A percentile compares a stretch with the other conserved stretches of the same genome.
phyloP scores from a whole-genome alignment of 2,797 vertebrate species.

The Enteromius afrohamiltoni region DNA sequence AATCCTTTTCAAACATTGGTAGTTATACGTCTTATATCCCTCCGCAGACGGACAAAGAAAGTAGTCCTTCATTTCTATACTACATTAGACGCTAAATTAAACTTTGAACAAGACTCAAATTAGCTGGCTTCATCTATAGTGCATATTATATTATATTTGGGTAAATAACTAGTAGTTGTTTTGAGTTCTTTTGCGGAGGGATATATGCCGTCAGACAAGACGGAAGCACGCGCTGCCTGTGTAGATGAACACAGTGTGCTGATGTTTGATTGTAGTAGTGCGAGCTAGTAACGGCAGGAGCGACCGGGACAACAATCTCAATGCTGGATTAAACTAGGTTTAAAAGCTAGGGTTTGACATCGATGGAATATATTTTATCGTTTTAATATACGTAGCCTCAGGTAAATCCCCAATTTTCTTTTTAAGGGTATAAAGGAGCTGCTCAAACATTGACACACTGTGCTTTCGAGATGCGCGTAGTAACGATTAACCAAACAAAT shows the following conservation, averaged over 20 bases:
- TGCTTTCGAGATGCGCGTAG: background rate
- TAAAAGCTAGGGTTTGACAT: background rate
- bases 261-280: background rate
- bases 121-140: fast-evolving
- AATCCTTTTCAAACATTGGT: constrained; percentile 69
- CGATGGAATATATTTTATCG: constrained; percentile 28
- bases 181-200: constrained; percentile 43
- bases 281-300: background rate
- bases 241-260: background rate
- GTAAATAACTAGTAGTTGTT: background rate
- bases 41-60: constrained; percentile 75
- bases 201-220: constrained; percentile 16
- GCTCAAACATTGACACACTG: background rate
- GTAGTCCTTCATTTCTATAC: constrained; percentile 65
- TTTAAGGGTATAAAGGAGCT: background rate
- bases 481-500: background rate
- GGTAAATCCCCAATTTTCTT: constrained; percentile 7
- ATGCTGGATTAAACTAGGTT: constrained; percentile 18
- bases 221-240: background rate
- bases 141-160: background rate
- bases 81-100: too few species aligned
- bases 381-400: constrained; percentile 30
- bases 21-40: constrained; percentile 26
- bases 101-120: fast-evolving
- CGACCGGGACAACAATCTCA: background rate